Conservation (phyloP, 1,140 invertebrate species). For the Drosophila littoralis region DNA sequence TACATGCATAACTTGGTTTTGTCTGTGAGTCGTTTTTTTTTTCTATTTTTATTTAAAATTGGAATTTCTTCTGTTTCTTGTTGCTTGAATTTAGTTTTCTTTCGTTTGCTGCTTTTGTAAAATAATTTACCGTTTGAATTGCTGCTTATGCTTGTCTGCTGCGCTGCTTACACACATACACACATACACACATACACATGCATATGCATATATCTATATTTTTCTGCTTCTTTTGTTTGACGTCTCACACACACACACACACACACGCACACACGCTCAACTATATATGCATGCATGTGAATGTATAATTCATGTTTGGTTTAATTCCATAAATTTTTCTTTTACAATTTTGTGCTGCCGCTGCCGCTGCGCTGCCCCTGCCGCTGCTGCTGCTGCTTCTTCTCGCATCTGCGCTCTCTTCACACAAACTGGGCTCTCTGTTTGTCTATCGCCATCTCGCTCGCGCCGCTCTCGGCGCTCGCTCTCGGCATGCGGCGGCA, state of each 20-base stretch:
- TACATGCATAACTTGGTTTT: background rate
- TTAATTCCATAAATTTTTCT: slow-evolving; percentile 77
- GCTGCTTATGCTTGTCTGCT: slow-evolving; percentile 37
- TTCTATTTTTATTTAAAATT: slow-evolving; percentile 16
- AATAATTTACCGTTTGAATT: slow-evolving; percentile 82
- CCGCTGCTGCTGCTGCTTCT: slow-evolving; percentile 20
- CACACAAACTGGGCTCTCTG: slow-evolving; percentile 19
- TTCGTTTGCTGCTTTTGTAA: slow-evolving; percentile 68
- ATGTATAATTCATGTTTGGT: slow-evolving; percentile 74
- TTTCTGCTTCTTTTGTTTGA: slow-evolving; percentile 52
- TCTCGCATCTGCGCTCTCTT: slow-evolving; percentile 22
- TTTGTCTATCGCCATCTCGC: slow-evolving; percentile 11
- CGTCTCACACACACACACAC: slow-evolving; percentile 16
- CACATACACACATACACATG: background rate
- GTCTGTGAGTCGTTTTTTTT: background rate
- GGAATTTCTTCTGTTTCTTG: slow-evolving; percentile 42
- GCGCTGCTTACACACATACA: background rate
- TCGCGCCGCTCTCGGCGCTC: slow-evolving; percentile 24
- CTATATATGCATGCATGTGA: slow-evolving; percentile 20
- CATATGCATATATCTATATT: background rate
- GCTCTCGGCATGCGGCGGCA: slow-evolving; percentile 20
- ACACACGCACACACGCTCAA: slow-evolving; percentile 15
- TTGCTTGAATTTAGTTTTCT: slow-evolving; percentile 41
- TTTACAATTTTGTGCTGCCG: slow-evolving; percentile 62
- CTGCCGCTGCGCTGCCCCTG: slow-evolving; percentile 9